Base-by-base conservation (phyloP, 2,113 vertebrate species). In the Suncus etruscus region DNA sequence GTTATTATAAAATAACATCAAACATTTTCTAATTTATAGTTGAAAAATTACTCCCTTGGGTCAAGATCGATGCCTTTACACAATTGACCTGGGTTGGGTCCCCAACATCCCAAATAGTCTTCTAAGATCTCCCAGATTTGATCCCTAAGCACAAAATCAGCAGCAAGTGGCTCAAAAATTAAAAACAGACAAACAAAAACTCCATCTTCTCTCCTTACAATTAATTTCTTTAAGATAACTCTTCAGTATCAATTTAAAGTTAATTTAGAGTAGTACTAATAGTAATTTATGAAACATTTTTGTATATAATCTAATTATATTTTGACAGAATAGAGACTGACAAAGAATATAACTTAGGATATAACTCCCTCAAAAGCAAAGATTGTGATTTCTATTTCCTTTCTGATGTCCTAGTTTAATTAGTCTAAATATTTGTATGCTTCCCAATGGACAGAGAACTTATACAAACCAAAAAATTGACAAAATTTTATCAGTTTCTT, bases 1-100 rank as follows among this genome's bases (percentile, higher is more conserved):
- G 2, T 11, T 73, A 58, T 47, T 10, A 73, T 54, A 24, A 79
- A 69, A 80, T 86, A 29, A 31, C 39, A 27, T 20, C 9, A 90
- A 25, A 89, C 50, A 91, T 61, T 51, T 91, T 80, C 16, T n/a
- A 85, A 90, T 6, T 68, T 86, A 16, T 66, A 86, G 14, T 72
- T 77, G 75, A 82, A 31, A n/a, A 70, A 39, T 39, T 39, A 39
- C 39, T 5, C 39, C 5, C 39, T 39, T 39, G 39, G 39, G 39
- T 39, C 39, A 39, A 39, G 39, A 39, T 39, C 3, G 39, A 5
- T 39, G 39, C 39, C 39, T 39, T 39, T 39, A 39, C 39, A 39
- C 39, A 39, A 39, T 5, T 15, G 15, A 54, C 51, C 15, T 54
- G 3, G 7, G 15, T 54, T 54, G 11, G 15, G 7, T 54, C 51